Conservation (phyloP, 2,113 vertebrate species). For the Phrynocephalus versicolor region DNA sequence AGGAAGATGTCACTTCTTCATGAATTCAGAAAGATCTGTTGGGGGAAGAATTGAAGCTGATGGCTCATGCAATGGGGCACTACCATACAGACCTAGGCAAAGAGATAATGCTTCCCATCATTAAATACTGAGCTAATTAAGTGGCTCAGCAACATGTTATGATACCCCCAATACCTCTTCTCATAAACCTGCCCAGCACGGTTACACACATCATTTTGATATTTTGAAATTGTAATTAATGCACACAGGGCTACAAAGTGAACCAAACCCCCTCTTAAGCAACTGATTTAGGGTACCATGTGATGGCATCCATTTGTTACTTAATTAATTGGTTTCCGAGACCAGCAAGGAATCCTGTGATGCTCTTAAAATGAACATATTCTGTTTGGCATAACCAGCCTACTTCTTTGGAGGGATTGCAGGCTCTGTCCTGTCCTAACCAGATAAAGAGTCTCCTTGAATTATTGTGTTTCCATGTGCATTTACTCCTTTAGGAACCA, state of each 20-base stretch:
- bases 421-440: too few relatives aligned
- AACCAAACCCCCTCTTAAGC: background rate
- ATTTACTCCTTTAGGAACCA: too few relatives aligned
- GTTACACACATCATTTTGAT: background rate
- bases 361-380: too few relatives aligned
- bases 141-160: too few relatives aligned
- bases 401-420: too few relatives aligned
- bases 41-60: background rate
- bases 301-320: background rate
- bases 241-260: background rate
- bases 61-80: background rate
- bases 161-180: background rate
- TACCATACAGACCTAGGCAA: background rate
- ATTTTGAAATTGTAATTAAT: background rate
- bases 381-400: too few relatives aligned
- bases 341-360: too few relatives aligned
- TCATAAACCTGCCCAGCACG: background rate
- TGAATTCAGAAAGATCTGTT: background rate
- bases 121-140: background rate
- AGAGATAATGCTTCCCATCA: background rate
- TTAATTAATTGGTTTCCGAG: background rate
- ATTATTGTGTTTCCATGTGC: too few relatives aligned
- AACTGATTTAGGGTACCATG: background rate
- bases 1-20: background rate
- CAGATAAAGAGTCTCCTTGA: too few relatives aligned